Base-by-base conservation (phyloP, 2,888 invertebrate genomes). In the Nematopogon swammerdamellus region DNA sequence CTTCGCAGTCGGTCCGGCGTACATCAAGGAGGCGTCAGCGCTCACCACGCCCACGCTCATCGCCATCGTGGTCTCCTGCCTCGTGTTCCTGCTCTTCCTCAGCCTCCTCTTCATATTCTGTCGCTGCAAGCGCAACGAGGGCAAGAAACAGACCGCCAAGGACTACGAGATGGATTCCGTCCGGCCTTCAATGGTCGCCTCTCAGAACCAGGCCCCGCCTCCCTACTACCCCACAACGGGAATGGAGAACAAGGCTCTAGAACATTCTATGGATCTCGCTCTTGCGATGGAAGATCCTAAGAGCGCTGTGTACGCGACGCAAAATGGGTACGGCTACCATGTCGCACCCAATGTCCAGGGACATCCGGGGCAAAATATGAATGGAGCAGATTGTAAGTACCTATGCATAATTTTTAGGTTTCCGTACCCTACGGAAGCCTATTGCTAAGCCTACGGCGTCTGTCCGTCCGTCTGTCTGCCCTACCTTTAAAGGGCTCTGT, bases 111-210 rank as follows among this genome's bases (percentile, higher is more conserved):
- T 92, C 58, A 85, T 94, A 63, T 92, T 92, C 80, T 94, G 93
- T 64, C 88, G 91, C 53, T 91, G 93, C 70, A 90, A 90, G 60
- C 85, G 89, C 53, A 88, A 88, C 62, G 89, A 89, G 63, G 85
- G 85, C 58, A 91, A 91, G 67, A 92, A 93, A 69, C 88, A 91
- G 55, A 86, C 87, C 58, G 85, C 89, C 20, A 95, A 95, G 72
- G 93, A 94, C 68, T 93, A 93, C 67, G 94, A 94, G 76, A 91
- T 92, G 89, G 92, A 93, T 64, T 88, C 91, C 0, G 90, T 91
- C 56, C 84, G 91, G 50, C 91, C 92, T 17, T 89, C 91, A 46
- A 88, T 92, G 68, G 91, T 92, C 43, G 86, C 91, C n/a, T 89
- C 90, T 54, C 92, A 91, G 68, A 91, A 88, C 54, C 91, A 91